These are phyloP conservation scores for Probaryconus sp. DNA, from an alignment of 1,140 invertebrate species.

Conservation along the genomic window DNA sequence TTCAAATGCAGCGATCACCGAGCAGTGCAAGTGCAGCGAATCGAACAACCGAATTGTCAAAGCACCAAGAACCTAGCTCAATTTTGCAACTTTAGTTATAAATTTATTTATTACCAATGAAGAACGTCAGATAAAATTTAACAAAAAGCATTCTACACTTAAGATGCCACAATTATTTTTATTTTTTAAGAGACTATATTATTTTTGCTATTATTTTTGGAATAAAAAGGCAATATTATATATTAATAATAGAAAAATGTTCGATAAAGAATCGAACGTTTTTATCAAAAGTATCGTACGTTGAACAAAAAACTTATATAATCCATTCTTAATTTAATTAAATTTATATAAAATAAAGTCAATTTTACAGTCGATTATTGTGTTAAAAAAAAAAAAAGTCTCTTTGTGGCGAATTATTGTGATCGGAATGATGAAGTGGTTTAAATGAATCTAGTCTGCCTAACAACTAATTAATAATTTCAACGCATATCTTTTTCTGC, in stretches of 20 bases:
- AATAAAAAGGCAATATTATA: too few species aligned
- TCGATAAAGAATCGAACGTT: too few species aligned
- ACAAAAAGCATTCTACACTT: too few species aligned
- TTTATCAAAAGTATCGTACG: too few species aligned
- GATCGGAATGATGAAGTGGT: not conserved
- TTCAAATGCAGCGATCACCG: constrained; percentile 69
- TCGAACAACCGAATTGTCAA: constrained; percentile 67
- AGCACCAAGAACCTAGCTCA: constrained; percentile 67
- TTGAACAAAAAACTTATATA: too few species aligned
- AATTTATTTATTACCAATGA: constrained; percentile 25
- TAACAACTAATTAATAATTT: constrained; percentile 4
- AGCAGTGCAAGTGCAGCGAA: constrained; percentile 75
- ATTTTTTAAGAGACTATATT: too few species aligned
- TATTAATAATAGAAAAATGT: too few species aligned
- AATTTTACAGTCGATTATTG: too few species aligned
- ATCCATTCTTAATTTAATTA: too few species aligned
- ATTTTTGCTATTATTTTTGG: too few species aligned
- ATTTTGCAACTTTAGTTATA: constrained; percentile 24
- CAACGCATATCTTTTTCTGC: constrained; percentile 21
- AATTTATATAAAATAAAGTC: too few species aligned
- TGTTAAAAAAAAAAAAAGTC: constrained; percentile 1
- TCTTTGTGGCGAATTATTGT: too few species aligned
- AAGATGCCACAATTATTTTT: constrained; percentile 1
- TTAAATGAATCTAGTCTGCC: constrained; percentile 37
- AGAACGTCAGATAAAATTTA: constrained; percentile 1